Evolutionary conservation across 1,140 invertebrate genomes (phyloP), one percentile per base, ranked within the genome.

Genomic region (Parasteatoda tepidariorum): DNA sequence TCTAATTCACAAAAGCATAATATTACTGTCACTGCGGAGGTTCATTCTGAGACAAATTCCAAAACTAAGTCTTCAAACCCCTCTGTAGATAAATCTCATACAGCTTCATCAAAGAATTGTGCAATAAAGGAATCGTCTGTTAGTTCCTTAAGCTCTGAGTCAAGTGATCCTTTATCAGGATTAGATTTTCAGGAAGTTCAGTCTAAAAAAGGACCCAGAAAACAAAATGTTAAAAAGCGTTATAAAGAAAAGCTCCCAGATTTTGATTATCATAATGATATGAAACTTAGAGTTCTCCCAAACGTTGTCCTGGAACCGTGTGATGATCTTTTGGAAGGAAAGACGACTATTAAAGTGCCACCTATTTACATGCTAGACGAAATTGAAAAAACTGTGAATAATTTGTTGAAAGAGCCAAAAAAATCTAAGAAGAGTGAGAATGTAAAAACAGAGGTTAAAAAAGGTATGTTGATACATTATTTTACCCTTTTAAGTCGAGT

Each of bases 391-490:
- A 18, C 1, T 13, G 18, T 48, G 38, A 48, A 48, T 13, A 48
- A 48, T 18, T 18, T 48, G 9, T 13, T 4, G 9, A 48, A 48
- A 48, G 4, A 48, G 38, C 38, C 38, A 2, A 18, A 2, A 48
- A 48, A 48, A 48, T 13, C 38, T 2, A 0, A 9, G 18, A 48
- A 48, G 4, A 48, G 1, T 22, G 30, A 68, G 15, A 34, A 18
- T 38, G 22, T 68, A 73, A 73, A 38, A 62, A 15, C 7, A 41
- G 70, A 70, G 54, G 28, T 22, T 33, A 18, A 59, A 34, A 28
- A 26, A 3, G 67, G 30, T 24, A 18, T 24, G n/a, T n/a, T n/a
- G n/a, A n/a, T n/a, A n/a, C n/a, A n/a, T n/a, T n/a, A n/a, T n/a
- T n/a, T n/a, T n/a, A n/a, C n/a, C n/a, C n/a, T n/a, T n/a, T n/a